phyloP scores from a whole-genome alignment of 2,888 invertebrate species.

The Chaetogeoica ovagalla region DNA sequence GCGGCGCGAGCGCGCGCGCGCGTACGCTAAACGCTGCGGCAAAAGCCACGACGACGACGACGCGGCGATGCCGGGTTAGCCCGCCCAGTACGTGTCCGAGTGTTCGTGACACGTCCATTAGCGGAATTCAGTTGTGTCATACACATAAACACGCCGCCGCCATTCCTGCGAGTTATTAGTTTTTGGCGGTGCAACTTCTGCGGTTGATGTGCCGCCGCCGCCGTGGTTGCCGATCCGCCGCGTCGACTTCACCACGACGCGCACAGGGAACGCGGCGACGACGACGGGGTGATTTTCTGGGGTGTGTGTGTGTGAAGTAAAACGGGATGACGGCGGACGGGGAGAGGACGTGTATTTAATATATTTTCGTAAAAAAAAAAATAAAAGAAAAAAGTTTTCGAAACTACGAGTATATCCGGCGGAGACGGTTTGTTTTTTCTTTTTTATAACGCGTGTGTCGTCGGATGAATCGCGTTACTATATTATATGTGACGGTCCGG shows the following conservation, averaged over 20 bases:
- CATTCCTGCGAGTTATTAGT: constrained; percentile 49
- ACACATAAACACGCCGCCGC: constrained; percentile 45
- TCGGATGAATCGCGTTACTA: too few relatives aligned
- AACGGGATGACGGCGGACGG: neutral
- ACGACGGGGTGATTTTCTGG: neutral
- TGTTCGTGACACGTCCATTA: constrained; percentile 53
- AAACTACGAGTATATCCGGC: too few relatives aligned
- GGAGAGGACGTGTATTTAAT: too few relatives aligned
- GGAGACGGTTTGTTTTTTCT: too few relatives aligned
- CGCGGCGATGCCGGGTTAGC: neutral
- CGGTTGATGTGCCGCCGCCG: constrained; percentile 46
- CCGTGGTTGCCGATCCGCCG: neutral
- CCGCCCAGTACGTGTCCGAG: constrained; percentile 53
- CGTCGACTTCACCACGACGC: neutral
- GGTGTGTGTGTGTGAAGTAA: constrained; percentile 5
- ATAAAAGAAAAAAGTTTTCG: too few relatives aligned
- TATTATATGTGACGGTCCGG: too few relatives aligned
- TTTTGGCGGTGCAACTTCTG: constrained; percentile 49
- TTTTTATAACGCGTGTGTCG: too few relatives aligned
- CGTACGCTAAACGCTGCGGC: constrained; percentile 1
- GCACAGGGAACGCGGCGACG: neutral
- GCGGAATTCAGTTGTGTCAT: constrained; percentile 51
- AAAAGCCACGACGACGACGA: constrained; percentile 40
- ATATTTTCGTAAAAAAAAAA: too few relatives aligned
- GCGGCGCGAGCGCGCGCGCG: neutral